These are phyloP conservation scores for Drosophila suboccidentalis DNA, from an alignment of 2,888 invertebrate species.

Conservation along the genomic window DNA sequence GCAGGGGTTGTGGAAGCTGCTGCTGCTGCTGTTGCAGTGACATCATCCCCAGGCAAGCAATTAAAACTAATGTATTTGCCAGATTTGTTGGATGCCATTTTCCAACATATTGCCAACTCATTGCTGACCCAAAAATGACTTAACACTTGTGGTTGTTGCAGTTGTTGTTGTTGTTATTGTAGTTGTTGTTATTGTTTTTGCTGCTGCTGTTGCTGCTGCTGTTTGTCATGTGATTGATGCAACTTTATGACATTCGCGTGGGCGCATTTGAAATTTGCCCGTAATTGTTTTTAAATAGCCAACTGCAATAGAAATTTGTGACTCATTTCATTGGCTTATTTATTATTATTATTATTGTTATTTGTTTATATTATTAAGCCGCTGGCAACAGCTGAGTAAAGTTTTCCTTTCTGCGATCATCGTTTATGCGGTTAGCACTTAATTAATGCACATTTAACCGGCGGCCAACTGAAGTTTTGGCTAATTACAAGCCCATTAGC, in stretches of 20 bases:
- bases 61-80: slow-evolving; percentile 75
- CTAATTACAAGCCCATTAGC: slow-evolving; percentile 62
- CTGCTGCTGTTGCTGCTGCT: slow-evolving; percentile 12
- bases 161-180: slow-evolving; percentile 2
- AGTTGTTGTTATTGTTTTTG: slow-evolving; percentile 5
- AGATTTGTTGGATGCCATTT: slow-evolving; percentile 67
- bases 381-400: background rate
- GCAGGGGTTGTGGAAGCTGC: background rate
- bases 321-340: slow-evolving; percentile 22
- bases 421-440: slow-evolving; percentile 60
- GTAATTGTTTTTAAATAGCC: slow-evolving; percentile 70
- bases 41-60: slow-evolving; percentile 68
- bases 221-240: slow-evolving; percentile 67
- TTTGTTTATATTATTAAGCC: slow-evolving; percentile 2
- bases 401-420: background rate
- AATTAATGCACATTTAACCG: slow-evolving; percentile 72
- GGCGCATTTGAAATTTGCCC: slow-evolving; percentile 50
- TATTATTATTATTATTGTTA: slow-evolving; percentile 19
- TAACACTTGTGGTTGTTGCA: slow-evolving; percentile 46
- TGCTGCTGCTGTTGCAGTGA: slow-evolving; percentile 44
- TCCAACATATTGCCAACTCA: slow-evolving; percentile 63
- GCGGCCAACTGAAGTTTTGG: slow-evolving; percentile 56
- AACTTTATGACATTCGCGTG: slow-evolving; percentile 60
- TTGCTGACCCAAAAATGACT: slow-evolving; percentile 67
- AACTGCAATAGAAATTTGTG: slow-evolving; percentile 8